Base-by-base conservation (phyloP, 1,140 invertebrate species). In the Thereuonema tuberculata region DNA sequence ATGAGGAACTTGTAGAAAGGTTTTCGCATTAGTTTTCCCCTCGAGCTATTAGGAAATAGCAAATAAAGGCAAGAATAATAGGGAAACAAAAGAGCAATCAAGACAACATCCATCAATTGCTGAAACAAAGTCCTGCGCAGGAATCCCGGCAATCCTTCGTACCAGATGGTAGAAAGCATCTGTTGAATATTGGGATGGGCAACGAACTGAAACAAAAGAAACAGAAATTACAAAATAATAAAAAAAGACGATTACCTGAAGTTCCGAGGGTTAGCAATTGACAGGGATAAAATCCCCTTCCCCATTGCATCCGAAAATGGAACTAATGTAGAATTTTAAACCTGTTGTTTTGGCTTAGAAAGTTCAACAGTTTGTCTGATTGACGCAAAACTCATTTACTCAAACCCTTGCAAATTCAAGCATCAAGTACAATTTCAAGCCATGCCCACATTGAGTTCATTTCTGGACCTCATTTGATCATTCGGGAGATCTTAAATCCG, bases 1-100 rank as follows among this genome's bases (percentile, higher is more conserved):
- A 88, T 85, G 61, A 95, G 80, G 72, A 96, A 96, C 73, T 95
- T 95, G 83, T 95, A 90, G 70, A 95, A 94, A 0, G 92, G 92
- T 67, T 87, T 87, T 62, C 86, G 80, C 79, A 94, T 84, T 1
- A 89, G 75, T 67, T 81, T 82, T 0, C 87, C 90, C 23, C 81
- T 82, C 26, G 78, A 74, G 53, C 84, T 85, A 62, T 84, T 81
- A 0, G 89, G 89, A 0, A 83, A 80, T 15, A 92, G 67, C 74
- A 91, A 85, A 67, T 94, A 93, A 37, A 87, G 72, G 0, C 82
- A 71, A 67, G 87, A 90, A 72, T 93, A 91, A 48, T 92, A 76
- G 0, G 92, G 91, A 69, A 93, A 94, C 12, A 93, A 70, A 1
- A 88, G 58, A 0, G 87, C 87, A 0, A 93, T 82, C 67, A 82